Evolutionary conservation across 2,797 vertebrate genomes (phyloP), one percentile per base, ranked within the genome.

Genomic region (Botia kubotai): DNA sequence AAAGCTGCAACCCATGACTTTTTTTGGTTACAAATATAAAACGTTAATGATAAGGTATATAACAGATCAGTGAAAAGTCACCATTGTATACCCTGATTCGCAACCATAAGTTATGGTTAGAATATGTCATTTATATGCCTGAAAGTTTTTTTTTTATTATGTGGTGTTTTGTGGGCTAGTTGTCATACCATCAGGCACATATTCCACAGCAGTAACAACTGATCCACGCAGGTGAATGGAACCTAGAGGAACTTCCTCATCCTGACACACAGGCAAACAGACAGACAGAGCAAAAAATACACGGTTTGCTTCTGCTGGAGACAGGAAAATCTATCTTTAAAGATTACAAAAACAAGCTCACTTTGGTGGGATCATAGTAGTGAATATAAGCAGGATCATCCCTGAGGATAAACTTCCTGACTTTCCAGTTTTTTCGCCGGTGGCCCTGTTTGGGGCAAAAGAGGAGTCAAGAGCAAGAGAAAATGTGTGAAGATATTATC

Each of bases 391-490:
- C 97, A 12, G 97, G 98, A 82, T 99, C 95, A 0, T 98, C 96
- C 87, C 97, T 94, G 57, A 99, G 92, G 63, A 97, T 89, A 79
- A 99, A 99, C 85, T 98, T 99, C 10, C 98, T 93, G 80, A 99
- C 98, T 91, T 99, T 99, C 98, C 98, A 99, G 90, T 98, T 99
- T 91, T 97, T 99, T 80, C 96, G 95, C 79, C 94, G 91, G 60
- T 99, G 98, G 10, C 98, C 98, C 98, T 99, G 86, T 82, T 48
- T 83, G 11, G 14, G 21, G 68, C 14, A 78, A 77, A 36, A 53
- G 53, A 50, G 55, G 23, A 26, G 23, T 26, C 23, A 26, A 26
- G 23, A 26, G 23, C 23, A 26, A 26, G 23, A 26, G 23, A 26
- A 26, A 26, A 26, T 26, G 23, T 23, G 53, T 12, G 52, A 57